phyloP scores from a whole-genome alignment of 2,888 invertebrate species.

The Chirona hameri region DNA sequence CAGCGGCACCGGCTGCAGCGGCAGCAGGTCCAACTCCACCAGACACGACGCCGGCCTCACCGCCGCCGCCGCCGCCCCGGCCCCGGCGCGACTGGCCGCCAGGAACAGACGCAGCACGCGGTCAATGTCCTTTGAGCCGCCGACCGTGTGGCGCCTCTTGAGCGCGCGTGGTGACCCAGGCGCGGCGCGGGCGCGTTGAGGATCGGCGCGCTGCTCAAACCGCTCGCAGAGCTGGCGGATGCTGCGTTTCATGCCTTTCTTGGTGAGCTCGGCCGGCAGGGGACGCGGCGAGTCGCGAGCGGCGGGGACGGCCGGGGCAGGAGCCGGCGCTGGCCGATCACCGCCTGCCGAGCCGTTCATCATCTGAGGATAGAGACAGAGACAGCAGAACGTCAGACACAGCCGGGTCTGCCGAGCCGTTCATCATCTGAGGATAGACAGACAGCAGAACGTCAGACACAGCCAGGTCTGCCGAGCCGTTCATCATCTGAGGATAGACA shows the following conservation, averaged over 20 bases:
- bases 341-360: neutral
- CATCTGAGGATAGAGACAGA: neutral
- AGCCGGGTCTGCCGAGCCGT: neutral
- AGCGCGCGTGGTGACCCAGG: constrained; percentile 45
- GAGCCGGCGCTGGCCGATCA: neutral
- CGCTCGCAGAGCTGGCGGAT: constrained; percentile 25
- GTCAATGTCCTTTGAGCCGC: constrained; percentile 83
- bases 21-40: constrained; percentile 22
- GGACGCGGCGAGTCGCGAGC: neutral
- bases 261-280: constrained; percentile 1
- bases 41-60: constrained; percentile 28
- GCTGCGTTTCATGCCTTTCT: constrained; percentile 30
- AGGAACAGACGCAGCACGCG: constrained; percentile 51
- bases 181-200: constrained; percentile 62
- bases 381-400: neutral
- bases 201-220: constrained; percentile 47
- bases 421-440: neutral
- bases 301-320: neutral
- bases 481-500: neutral
- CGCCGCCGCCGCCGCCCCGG: constrained; percentile 40
- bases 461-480: neutral
- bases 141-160: constrained; percentile 85
- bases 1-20: constrained; percentile 3
- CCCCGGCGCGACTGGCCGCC: constrained; percentile 53
- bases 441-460: neutral